Conservation (phyloP, 2,888 invertebrate species). For the Macrophya annulata region DNA sequence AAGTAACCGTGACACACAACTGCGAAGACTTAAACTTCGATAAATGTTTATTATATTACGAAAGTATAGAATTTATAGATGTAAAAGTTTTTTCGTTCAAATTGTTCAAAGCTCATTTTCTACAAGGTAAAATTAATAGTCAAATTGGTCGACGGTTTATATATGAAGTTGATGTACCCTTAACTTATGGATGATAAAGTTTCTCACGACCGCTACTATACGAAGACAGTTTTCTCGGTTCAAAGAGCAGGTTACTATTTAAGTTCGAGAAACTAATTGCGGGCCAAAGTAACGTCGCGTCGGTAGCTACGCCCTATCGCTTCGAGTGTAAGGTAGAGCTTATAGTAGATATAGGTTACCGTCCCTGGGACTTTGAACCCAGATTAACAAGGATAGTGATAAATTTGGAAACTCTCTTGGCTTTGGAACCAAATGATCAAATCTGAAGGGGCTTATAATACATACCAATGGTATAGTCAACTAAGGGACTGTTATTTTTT, state of each 20-base stretch:
- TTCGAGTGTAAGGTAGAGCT: not conserved
- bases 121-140: not conserved
- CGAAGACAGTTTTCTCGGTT: conserved; percentile 39
- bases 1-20: too few relatives aligned
- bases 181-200: conserved; percentile 18
- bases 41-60: too few relatives aligned
- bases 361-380: not conserved
- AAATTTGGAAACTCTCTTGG: not conserved
- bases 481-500: conserved; percentile 11
- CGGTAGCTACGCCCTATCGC: conserved; percentile 23
- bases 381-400: conserved; percentile 36
- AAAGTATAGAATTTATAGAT: too few relatives aligned
- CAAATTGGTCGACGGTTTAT: not conserved
- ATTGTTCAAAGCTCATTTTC: not conserved
- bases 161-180: not conserved
- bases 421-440: not conserved
- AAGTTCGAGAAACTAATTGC: conserved; percentile 44
- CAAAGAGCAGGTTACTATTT: conserved; percentile 35
- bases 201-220: not conserved
- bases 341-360: not conserved
- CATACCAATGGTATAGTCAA: not conserved
- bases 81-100: not conserved
- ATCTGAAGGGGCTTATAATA: conserved; percentile 19
- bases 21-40: too few relatives aligned
- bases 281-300: conserved; percentile 13